phyloP scores from a whole-genome alignment of 23 tunicate genomes.

The Ciona savignyi region DNA sequence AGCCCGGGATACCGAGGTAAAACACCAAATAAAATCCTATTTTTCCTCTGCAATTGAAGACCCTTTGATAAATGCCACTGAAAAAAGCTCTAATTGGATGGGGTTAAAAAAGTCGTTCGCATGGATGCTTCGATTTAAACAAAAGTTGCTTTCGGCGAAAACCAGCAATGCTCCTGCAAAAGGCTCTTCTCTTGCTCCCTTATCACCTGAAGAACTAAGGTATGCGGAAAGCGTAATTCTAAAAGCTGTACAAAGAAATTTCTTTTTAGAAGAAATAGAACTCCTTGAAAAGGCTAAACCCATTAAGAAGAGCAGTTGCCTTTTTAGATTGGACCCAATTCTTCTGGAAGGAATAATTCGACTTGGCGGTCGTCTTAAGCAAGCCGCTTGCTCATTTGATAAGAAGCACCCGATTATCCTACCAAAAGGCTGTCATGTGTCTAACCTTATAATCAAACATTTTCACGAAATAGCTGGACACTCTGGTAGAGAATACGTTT shows the following conservation, averaged over 20 bases:
- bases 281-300: slow-evolving; percentile 2
- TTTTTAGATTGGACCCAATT: slow-evolving; percentile 19
- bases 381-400: slow-evolving; percentile 8
- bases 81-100: slow-evolving; percentile 17
- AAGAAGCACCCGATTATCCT: slow-evolving; percentile 22
- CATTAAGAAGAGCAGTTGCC: slow-evolving; percentile 5
- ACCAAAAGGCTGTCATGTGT: slow-evolving; percentile 16
- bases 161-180: slow-evolving; percentile 2
- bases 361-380: slow-evolving; percentile 14
- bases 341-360: slow-evolving; percentile 10
- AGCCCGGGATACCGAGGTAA: slow-evolving; percentile 37
- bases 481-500: slow-evolving; percentile 24
- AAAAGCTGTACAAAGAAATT: slow-evolving; percentile 3
- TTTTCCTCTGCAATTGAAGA: not conserved
- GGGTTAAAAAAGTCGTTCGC: slow-evolving; percentile 19
- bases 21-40: not conserved
- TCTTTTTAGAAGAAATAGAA: not conserved
- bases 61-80: not conserved
- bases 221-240: slow-evolving; percentile 18
- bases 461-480: slow-evolving; percentile 16
- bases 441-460: slow-evolving; percentile 16
- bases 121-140: slow-evolving; percentile 12
- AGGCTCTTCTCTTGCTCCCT: not conserved
- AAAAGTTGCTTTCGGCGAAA: no score
- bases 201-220: slow-evolving; percentile 9